phyloP scores from a whole-genome alignment of 2,888 invertebrate species.

The Minunthozetes semirufus region DNA sequence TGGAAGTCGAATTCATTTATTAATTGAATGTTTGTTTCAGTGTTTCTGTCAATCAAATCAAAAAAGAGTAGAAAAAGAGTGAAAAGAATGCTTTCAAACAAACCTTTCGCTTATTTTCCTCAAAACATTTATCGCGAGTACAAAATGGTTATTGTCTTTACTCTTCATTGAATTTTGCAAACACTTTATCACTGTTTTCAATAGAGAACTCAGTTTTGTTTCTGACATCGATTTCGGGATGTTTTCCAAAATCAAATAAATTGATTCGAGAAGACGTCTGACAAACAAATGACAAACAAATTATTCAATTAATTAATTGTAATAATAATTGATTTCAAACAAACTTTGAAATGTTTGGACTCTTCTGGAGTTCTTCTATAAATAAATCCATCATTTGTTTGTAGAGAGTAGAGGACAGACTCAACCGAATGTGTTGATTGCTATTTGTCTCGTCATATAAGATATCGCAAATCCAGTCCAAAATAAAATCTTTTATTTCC shows the following conservation, averaged over 20 bases:
- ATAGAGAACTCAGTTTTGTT: background rate
- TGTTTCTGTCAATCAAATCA: background rate
- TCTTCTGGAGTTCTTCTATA: background rate
- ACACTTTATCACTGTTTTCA: background rate
- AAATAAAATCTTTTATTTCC: background rate
- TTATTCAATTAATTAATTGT: background rate
- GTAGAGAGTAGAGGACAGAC: background rate
- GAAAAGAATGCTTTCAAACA: background rate
- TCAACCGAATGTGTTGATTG: background rate
- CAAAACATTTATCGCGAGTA: background rate
- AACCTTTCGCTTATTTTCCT: background rate
- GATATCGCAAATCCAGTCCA: background rate
- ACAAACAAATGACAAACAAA: background rate
- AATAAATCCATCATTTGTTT: background rate
- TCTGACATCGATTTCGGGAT: background rate
- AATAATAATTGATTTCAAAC: background rate
- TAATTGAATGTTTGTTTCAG: background rate
- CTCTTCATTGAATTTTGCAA: background rate
- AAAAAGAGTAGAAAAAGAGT: background rate
- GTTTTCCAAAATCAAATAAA: conserved; percentile 1
- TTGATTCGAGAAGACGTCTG: background rate
- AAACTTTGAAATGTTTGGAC: background rate
- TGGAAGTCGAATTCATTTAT: background rate
- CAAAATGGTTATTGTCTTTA: background rate
- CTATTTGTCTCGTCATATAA: background rate